Evolutionary conservation across 2,888 invertebrate species (phyloP).

Genomic region (Drosophila conformis): DNA sequence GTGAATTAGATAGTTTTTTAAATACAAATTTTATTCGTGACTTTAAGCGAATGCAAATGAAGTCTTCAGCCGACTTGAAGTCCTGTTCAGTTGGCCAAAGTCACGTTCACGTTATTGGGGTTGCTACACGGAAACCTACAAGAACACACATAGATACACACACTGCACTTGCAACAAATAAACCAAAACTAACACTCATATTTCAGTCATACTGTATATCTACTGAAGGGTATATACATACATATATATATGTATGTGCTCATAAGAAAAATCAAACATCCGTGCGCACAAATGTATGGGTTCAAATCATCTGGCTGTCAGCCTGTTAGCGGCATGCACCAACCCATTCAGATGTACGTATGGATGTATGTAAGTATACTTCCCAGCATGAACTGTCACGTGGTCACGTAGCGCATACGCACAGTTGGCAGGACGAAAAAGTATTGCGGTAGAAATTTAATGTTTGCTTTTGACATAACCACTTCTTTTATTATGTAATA

Average conservation of each 20-base stretch:
- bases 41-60: conserved; percentile 19
- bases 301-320: conserved; percentile 47
- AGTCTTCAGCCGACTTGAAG: conserved; percentile 15
- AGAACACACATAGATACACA: not conserved
- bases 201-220: not conserved
- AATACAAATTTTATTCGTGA: not conserved
- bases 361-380: not conserved
- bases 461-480: conserved; percentile 51
- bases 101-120: conserved; percentile 35
- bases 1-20: not conserved
- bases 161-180: conserved; percentile 36
- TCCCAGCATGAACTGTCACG: conserved; percentile 23
- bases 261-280: conserved; percentile 46
- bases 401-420: conserved; percentile 57
- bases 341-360: not conserved
- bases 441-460: conserved; percentile 34
- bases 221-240: too few relatives aligned
- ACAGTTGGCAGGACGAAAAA: conserved; percentile 33
- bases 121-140: not conserved
- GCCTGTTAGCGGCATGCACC: conserved; percentile 29
- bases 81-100: conserved; percentile 26
- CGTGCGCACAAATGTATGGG: conserved; percentile 8
- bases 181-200: conserved; percentile 19
- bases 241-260: conserved; percentile 8
- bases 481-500: conserved; percentile 41